Base-by-base conservation (phyloP, 2,888 invertebrate genomes). In the Teinopalpus imperialis region DNA sequence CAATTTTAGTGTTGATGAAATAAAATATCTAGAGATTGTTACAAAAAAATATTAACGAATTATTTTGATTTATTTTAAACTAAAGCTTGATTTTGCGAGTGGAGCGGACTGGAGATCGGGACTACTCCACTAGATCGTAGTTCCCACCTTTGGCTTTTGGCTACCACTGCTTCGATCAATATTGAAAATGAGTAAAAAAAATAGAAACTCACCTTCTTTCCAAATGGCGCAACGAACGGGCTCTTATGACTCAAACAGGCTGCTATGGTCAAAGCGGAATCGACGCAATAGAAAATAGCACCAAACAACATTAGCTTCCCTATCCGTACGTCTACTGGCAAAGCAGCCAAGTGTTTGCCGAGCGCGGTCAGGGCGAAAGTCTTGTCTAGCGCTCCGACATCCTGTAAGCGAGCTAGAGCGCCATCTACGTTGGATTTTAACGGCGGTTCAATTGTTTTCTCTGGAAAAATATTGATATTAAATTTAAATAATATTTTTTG, bases 241-340 rank as follows among this genome's bases (percentile, higher is more conserved):
- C 92, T 93, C 68, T 95, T 95, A 65, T 94, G 92, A 58, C 94
- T 95, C 24, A 96, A 80, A 72, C 93, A 94, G 1, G 95, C 95
- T 0, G 95, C 97, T 69, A 98, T 95, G 1, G 97, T 98, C 1
- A 98, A 86, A 0, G 97, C 94, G 0, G 98, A 96, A 81, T 98
- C 97, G 20, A 98, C 90, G 70, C 98, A 98, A 57, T 94, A 94
- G 71, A 98, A 95, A 50, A 98, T 95, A 6, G 98, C 94, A 0
- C 98, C 97, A 62, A 95, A 96, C 3, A 98, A 76, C 90, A 98
- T 94, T 53, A 98, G 90, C 69, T 98, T 97, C n/a, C 97, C 97
- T 58, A 97, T 94, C 57, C 96, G 90, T 1, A 95, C 95, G 67
- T 98, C 98, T 0, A 98, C 95, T 0, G 98, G 98, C 44, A 98